phyloP scores from a whole-genome alignment of 1,140 invertebrate genomes.

The Medauroidea extradentata region DNA sequence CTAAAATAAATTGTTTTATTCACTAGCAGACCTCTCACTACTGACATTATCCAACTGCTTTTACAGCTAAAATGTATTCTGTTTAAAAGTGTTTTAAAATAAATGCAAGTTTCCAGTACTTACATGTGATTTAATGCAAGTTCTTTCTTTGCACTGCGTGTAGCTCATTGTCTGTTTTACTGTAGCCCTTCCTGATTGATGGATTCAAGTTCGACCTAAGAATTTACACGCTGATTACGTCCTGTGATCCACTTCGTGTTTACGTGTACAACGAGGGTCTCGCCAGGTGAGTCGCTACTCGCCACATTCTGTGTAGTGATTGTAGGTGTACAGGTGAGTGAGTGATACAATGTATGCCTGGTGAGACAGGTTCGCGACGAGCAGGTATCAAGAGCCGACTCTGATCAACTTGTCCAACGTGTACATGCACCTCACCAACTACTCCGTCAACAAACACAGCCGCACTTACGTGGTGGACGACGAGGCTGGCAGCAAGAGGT shows the following conservation, averaged over 20 bases:
- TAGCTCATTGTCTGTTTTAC: background rate
- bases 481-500: conserved; percentile 80
- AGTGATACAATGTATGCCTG: background rate
- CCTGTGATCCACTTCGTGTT: conserved; percentile 86
- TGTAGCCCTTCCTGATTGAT: conserved; percentile 78
- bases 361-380: conserved; percentile 71
- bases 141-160: no score
- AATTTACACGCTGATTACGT: conserved; percentile 90
- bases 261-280: conserved; percentile 96
- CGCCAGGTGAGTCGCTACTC: conserved; percentile 55
- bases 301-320: background rate
- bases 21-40: no score
- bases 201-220: conserved; percentile 97
- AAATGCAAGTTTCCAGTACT: no score
- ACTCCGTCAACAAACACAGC: conserved; percentile 90
- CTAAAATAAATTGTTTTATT: no score
- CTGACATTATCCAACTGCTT: no score
- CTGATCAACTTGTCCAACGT: conserved; percentile 74
- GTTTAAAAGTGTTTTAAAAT: no score
- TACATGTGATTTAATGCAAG: no score
- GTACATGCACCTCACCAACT: conserved; percentile 98
- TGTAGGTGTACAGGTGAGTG: background rate
- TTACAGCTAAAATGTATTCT: no score
- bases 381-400: conserved; percentile 74
- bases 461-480: conserved; percentile 70